Conservation (phyloP, 2,888 invertebrate genomes). For the Siphlonurus alternatus region DNA sequence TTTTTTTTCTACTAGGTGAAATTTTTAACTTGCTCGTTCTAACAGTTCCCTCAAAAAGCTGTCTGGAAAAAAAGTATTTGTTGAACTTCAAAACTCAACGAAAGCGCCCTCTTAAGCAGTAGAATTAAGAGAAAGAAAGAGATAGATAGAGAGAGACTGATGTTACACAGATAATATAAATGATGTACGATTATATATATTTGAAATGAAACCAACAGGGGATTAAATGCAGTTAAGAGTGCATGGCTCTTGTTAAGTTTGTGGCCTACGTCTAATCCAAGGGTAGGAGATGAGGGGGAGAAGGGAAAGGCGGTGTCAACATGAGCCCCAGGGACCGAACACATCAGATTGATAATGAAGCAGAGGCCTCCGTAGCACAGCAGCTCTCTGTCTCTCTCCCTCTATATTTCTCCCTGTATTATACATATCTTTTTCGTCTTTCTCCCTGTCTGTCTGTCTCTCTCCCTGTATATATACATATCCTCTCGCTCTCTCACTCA, state of each 20-base stretch:
- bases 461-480: too few relatives aligned
- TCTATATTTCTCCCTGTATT: background rate
- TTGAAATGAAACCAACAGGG: background rate
- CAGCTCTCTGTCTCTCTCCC: background rate
- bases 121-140: too few relatives aligned
- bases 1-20: too few relatives aligned
- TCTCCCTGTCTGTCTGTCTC: background rate
- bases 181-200: background rate
- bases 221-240: background rate
- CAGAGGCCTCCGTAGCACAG: background rate
- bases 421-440: background rate
- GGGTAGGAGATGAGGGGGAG: background rate
- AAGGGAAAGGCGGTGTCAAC: too few relatives aligned
- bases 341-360: background rate
- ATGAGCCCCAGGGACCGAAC: background rate
- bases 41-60: too few relatives aligned
- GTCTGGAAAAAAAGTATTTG: too few relatives aligned
- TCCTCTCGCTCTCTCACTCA: background rate
- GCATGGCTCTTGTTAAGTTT: background rate
- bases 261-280: background rate
- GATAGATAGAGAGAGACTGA: too few relatives aligned
- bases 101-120: too few relatives aligned
- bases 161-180: background rate
- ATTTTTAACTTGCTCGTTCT: too few relatives aligned
- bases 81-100: too few relatives aligned